phyloP scores from a whole-genome alignment of 2,797 vertebrate species.

The Philypnodon macrostomus region DNA sequence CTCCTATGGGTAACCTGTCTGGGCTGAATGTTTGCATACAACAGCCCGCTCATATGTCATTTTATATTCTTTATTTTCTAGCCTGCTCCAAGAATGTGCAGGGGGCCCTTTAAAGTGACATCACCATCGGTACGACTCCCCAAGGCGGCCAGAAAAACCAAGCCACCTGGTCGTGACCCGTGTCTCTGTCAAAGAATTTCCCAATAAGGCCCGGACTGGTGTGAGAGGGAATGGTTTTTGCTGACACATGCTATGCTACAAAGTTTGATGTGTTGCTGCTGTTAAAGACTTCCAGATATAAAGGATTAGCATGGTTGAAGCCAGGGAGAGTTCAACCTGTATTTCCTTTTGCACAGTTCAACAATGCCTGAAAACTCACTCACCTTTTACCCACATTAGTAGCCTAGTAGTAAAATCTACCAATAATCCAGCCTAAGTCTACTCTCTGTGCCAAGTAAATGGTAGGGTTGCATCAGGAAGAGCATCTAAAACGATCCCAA shows the following conservation, averaged over 20 bases:
- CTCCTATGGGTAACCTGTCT: conserved; percentile 34
- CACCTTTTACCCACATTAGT: neutral
- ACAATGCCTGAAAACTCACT: neutral
- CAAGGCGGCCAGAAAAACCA: conserved; percentile 41
- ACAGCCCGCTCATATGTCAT: conserved; percentile 48
- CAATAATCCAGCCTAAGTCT: too few relatives aligned
- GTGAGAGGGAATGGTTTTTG: conserved; percentile 14
- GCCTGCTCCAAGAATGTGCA: conserved; percentile 46
- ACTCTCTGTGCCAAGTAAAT: too few relatives aligned
- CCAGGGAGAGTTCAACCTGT: conserved; percentile 5
- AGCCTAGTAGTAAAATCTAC: too few relatives aligned
- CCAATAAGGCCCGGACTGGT: conserved; percentile 9
- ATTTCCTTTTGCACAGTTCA: neutral
- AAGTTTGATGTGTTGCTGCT: conserved; percentile 9
- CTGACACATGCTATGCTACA: conserved; percentile 6
- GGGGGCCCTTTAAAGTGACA: conserved; percentile 58
- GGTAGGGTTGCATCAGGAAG: too few relatives aligned
- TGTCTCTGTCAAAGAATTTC: conserved; percentile 9
- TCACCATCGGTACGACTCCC: conserved; percentile 49
- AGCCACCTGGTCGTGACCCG: conserved; percentile 38
- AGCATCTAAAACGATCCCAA: too few relatives aligned
- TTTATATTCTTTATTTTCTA: conserved; percentile 40
- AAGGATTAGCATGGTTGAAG: conserved; percentile 9
- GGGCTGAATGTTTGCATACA: conserved; percentile 35
- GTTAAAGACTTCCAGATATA: conserved; percentile 7